These are phyloP conservation scores for Aix galericulata DNA, from an alignment of 2,113 vertebrate genomes.

Conservation along the genomic window DNA sequence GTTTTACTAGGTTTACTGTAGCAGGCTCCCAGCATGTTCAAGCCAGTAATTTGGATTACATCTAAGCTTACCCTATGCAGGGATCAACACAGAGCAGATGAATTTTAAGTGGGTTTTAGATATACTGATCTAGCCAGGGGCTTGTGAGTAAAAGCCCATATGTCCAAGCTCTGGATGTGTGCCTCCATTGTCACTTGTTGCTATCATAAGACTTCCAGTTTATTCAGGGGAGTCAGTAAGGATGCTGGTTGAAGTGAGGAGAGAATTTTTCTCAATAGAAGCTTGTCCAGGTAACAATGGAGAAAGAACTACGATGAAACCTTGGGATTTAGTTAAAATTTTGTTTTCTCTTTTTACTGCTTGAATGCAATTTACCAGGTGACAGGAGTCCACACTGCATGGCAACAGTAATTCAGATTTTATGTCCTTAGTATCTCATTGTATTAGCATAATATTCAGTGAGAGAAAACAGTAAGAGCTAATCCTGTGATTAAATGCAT, in stretches of 20 bases:
- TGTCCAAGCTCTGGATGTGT: background rate
- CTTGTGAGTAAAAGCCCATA: background rate
- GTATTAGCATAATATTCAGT: background rate
- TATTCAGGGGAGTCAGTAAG: background rate
- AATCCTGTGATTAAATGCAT: conserved; percentile 13
- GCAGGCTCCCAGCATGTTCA: background rate
- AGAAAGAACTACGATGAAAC: background rate
- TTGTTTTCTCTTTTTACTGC: background rate
- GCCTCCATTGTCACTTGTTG: background rate
- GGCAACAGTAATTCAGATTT: background rate
- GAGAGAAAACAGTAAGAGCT: background rate
- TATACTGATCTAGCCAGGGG: background rate
- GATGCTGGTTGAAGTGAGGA: background rate
- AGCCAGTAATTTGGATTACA: background rate
- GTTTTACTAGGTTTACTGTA: background rate
- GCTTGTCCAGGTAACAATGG: background rate
- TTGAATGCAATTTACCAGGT: background rate
- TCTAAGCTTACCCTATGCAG: background rate
- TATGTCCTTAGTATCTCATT: background rate
- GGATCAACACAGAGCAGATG: background rate
- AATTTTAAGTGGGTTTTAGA: background rate
- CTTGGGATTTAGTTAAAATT: background rate
- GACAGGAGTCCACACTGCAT: background rate
- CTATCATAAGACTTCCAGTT: background rate
- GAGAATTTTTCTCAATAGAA: background rate